Percentiles rank a stretch among this genome's conserved stretches.
Conservation (phyloP, 2,888 invertebrate genomes). For the Scotopteryx bipunctaria region DNA sequence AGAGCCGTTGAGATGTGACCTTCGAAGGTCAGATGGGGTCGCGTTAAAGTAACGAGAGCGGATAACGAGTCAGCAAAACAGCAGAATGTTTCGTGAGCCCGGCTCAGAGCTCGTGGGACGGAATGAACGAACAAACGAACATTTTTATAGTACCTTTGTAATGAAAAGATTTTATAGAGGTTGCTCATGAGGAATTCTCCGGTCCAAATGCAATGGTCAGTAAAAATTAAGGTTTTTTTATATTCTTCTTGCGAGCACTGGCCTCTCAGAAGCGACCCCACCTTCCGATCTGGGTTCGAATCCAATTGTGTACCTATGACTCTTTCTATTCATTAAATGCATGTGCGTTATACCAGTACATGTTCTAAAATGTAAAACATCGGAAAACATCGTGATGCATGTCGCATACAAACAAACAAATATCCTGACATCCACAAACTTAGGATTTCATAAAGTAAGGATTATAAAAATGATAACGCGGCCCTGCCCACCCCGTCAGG, state of each 20-base stretch:
- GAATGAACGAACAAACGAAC: conserved; percentile 12
- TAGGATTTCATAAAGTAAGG: neutral
- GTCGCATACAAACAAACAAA: too few species aligned
- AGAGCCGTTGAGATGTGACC: conserved; percentile 31
- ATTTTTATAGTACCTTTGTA: neutral
- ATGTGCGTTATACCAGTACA: too few species aligned
- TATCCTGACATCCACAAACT: too few species aligned
- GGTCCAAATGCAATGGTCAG: too few species aligned
- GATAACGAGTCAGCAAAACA: conserved; percentile 11
- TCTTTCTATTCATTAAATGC: too few species aligned
- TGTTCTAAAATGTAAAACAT: too few species aligned
- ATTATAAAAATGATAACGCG: neutral
- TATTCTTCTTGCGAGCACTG: too few species aligned
- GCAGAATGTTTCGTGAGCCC: conserved; percentile 7
- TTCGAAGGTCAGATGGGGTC: conserved; percentile 31
- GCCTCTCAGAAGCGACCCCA: too few species aligned
- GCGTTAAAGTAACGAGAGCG: conserved; percentile 23
- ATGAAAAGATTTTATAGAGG: neutral
- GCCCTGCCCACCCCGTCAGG: too few species aligned
- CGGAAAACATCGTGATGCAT: too few species aligned
- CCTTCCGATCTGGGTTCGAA: too few species aligned
- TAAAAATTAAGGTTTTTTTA: neutral
- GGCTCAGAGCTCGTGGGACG: neutral
- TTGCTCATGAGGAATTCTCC: neutral
- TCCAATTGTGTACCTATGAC: too few species aligned